Evolutionary conservation across 1,140 invertebrate genomes (phyloP), one percentile per base, ranked within the genome.

Genomic region (Leucophenga varia): DNA sequence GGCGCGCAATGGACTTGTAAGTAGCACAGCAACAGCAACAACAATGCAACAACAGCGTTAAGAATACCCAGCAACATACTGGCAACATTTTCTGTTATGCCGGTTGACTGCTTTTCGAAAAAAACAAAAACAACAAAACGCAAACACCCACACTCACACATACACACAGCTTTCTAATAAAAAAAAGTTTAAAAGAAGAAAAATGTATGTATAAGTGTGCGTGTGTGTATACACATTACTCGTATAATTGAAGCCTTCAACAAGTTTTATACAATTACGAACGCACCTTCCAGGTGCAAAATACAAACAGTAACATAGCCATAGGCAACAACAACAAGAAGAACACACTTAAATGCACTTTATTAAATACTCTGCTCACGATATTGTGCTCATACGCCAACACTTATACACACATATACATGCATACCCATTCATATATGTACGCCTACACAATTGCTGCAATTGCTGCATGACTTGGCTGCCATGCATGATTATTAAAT

Each of bases 201-300:
- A 35, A 48, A 54, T 39, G 39, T 49, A 28, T 20, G 25, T 32
- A 32, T 47, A 17, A 22, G 41, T 20, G 14, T 30, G 42, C 5
- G 14, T 5, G 44, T 48, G 19, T 52, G 39, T 31, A 40, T 56
- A 28, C 56, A 28, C 10, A 10, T 25, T 5, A 10, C 22, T 25
- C 10, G 22, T 10, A 67, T 63, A 67, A 67, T 67, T 67, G 63
- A 59, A 59, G 50, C 63, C 63, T 67, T 67, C 63, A 67, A 67
- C 63, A 67, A 67, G 63, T 67, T 63, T 67, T 59, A 67, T 59
- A 61, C 59, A 67, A 67, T 67, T 67, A 65, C 56, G 40, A 50
- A 67, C 63, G n/a, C n/a, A 65, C 63, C 63, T 65, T 58, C 28
- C 45, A 46, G 63, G 49, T 56, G 47, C 55, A 41, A 48, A 43